Conservation (phyloP, 2,888 invertebrate species). For the Apodemia duryi region DNA sequence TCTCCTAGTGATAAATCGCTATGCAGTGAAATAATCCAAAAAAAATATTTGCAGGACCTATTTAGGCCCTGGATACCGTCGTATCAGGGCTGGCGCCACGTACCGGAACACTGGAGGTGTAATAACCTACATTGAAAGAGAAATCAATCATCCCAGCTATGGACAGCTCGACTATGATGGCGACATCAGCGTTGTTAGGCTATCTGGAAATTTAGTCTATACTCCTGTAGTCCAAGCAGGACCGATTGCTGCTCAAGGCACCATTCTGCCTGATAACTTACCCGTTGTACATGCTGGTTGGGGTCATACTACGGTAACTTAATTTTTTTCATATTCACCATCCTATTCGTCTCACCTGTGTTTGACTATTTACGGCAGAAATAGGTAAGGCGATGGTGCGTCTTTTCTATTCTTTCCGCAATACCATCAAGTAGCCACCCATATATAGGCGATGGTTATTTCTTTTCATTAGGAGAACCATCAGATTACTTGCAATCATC, state of each 20-base stretch:
- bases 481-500: too few relatives aligned
- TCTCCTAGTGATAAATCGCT: not conserved
- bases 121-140: constrained; percentile 32
- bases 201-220: constrained; percentile 33
- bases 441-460: too few relatives aligned
- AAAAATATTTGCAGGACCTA: constrained; percentile 34
- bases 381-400: too few relatives aligned
- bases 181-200: constrained; percentile 44
- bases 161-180: constrained; percentile 36
- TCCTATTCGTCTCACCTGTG: too few relatives aligned
- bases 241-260: constrained; percentile 34
- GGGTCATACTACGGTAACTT: constrained; percentile 44
- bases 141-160: constrained; percentile 45
- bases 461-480: too few relatives aligned
- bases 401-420: too few relatives aligned
- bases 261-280: constrained; percentile 35
- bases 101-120: constrained; percentile 47
- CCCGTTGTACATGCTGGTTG: constrained; percentile 48
- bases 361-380: too few relatives aligned
- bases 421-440: too few relatives aligned
- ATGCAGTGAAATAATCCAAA: not conserved
- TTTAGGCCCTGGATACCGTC: constrained; percentile 33
- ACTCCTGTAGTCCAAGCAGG: constrained; percentile 36
- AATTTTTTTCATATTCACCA: not conserved
- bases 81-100: constrained; percentile 51